A percentile compares a stretch with the other conserved stretches of the same genome.
Conservation (phyloP, 2,888 invertebrate species). For the Aleiodes leptofemur region DNA sequence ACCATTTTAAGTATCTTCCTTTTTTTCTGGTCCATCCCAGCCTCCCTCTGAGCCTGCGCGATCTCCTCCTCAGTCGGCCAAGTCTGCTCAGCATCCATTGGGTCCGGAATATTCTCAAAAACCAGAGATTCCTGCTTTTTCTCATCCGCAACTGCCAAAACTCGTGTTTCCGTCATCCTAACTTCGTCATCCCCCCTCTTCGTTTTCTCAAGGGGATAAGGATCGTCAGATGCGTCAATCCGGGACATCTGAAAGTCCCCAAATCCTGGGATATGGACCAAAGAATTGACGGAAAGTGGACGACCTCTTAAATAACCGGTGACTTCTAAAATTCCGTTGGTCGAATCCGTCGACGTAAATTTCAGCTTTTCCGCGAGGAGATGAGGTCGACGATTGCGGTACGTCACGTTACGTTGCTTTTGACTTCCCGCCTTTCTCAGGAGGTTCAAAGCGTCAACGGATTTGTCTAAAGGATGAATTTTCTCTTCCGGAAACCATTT, state of each 20-base stretch:
- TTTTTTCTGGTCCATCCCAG: constrained; percentile 79
- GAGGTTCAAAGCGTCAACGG: constrained; percentile 85
- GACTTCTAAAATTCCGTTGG: constrained; percentile 84
- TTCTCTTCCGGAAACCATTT: constrained; percentile 91
- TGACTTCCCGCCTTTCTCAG: constrained; percentile 88
- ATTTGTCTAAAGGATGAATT: constrained; percentile 85
- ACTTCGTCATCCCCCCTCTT: constrained; percentile 68
- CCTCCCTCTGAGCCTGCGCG: constrained; percentile 82
- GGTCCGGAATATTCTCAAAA: constrained; percentile 89
- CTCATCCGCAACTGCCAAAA: constrained; percentile 81
- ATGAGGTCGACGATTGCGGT: constrained; percentile 89
- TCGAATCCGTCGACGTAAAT: constrained; percentile 77
- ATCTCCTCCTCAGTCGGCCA: constrained; percentile 97
- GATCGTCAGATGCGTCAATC: constrained; percentile 85
- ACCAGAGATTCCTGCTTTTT: constrained; percentile 84
- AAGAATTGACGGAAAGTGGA: constrained; percentile 89
- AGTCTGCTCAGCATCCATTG: constrained; percentile 97
- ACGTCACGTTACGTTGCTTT: constrained; percentile 85
- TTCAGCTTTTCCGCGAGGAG: constrained; percentile 88
- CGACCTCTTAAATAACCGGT: constrained; percentile 92
- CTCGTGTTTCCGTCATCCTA: constrained; percentile 71
- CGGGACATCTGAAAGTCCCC: constrained; percentile 95
- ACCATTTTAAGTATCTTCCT: constrained; percentile 86
- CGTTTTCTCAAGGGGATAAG: constrained; percentile 77
- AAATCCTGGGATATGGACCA: constrained; percentile 93